Conservation (phyloP, 2,113 vertebrate species). For the Dipodomys spectabilis region DNA sequence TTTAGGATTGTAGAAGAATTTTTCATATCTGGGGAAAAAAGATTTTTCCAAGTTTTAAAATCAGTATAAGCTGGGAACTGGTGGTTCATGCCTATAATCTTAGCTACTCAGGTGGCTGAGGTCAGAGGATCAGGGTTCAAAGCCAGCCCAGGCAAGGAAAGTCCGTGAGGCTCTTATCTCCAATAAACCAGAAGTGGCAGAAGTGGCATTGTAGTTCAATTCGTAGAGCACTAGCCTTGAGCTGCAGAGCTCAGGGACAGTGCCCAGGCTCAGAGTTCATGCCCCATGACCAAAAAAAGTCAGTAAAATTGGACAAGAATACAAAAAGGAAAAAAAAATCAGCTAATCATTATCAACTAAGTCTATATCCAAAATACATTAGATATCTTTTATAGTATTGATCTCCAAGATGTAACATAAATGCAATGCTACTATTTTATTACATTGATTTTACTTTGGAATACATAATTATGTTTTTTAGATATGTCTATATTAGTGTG, state of each 20-base stretch:
- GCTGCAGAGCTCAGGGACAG: too few species aligned
- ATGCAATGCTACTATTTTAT: not conserved
- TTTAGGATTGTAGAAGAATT: slow-evolving; percentile 56
- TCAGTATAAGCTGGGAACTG: not conserved
- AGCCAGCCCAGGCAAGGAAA: too few species aligned
- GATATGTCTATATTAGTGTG: not conserved
- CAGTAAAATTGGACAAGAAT: slow-evolving; percentile 35
- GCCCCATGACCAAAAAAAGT: not conserved
- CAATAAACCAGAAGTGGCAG: too few species aligned
- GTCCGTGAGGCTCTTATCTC: too few species aligned
- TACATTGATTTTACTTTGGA: not conserved
- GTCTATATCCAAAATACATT: not conserved
- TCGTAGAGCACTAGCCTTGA: too few species aligned
- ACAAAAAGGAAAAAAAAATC: not conserved
- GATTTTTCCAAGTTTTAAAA: slow-evolving; percentile 19
- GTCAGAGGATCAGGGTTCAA: too few species aligned
- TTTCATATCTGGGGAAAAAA: slow-evolving; percentile 19
- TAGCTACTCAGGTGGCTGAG: too few species aligned
- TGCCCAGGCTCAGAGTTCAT: too few species aligned
- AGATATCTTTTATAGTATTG: not conserved
- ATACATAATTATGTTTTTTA: not conserved
- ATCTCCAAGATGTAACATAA: not conserved
- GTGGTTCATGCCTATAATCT: too few species aligned
- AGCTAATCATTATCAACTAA: not conserved
- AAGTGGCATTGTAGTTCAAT: too few species aligned